phyloP scores from a whole-genome alignment of 1,140 invertebrate species.

The Macrocentrus cingulum region DNA sequence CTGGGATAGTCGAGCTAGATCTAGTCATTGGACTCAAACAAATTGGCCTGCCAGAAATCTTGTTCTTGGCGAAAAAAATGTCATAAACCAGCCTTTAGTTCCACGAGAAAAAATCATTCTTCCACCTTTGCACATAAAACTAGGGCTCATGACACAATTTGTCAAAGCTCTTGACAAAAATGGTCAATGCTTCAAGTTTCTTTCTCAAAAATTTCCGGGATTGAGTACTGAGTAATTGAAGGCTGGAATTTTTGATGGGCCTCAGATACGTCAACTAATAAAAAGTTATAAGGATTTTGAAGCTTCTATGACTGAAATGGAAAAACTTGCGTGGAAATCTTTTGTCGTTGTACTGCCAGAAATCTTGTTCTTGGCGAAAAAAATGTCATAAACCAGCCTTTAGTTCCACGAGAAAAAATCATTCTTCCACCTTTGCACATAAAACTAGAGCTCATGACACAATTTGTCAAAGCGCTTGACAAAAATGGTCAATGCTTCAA shows the following conservation, averaged over 20 bases:
- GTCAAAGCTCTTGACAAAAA: slow-evolving; percentile 40
- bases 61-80: slow-evolving; percentile 39
- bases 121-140: slow-evolving; percentile 47
- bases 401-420: slow-evolving; percentile 33
- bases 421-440: slow-evolving; percentile 45
- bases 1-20: too few species aligned
- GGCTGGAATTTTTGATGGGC: slow-evolving; percentile 36
- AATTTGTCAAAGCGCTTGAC: slow-evolving; percentile 45
- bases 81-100: slow-evolving; percentile 33
- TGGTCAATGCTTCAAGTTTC: slow-evolving; percentile 27
- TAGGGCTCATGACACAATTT: slow-evolving; percentile 47
- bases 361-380: slow-evolving; percentile 28
- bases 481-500: slow-evolving; percentile 29
- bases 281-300: slow-evolving; percentile 27
- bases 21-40: too few species aligned
- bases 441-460: slow-evolving; percentile 45
- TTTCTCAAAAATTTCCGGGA: slow-evolving; percentile 27
- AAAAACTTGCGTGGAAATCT: slow-evolving; percentile 19
- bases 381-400: slow-evolving; percentile 36
- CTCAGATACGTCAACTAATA: slow-evolving; percentile 34
- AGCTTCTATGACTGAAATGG: slow-evolving; percentile 16
- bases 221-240: slow-evolving; percentile 35
- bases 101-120: slow-evolving; percentile 34
- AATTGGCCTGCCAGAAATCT: too few species aligned
- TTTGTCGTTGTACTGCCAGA: slow-evolving; percentile 30